These are phyloP conservation scores for Arremon brunneinucha DNA, from an alignment of 2,797 vertebrate species.

Conservation along the genomic window DNA sequence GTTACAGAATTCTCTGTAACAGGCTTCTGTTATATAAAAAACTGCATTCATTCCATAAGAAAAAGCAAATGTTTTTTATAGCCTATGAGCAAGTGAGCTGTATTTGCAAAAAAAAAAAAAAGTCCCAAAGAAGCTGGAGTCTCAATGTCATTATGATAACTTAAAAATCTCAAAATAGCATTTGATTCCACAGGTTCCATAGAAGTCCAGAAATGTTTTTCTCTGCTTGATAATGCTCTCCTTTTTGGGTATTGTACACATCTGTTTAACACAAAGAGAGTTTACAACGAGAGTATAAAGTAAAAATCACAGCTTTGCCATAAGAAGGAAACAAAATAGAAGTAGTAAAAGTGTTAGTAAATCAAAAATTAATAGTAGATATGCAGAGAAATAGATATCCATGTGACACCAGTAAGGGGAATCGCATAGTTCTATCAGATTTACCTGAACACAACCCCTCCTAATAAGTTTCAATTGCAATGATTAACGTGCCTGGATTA, in stretches of 20 bases:
- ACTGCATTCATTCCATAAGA: background rate
- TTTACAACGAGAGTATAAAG: background rate
- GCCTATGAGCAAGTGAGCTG: background rate
- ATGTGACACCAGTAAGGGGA: background rate
- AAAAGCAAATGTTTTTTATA: background rate
- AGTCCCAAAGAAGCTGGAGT: background rate
- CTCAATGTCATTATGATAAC: background rate
- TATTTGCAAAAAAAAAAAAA: background rate
- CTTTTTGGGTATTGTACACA: background rate
- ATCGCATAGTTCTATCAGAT: background rate
- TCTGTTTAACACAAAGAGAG: background rate
- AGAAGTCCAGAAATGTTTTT: background rate
- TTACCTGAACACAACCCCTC: conserved; percentile 6
- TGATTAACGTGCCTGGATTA: background rate
- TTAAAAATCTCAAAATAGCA: background rate
- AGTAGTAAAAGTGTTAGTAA: background rate
- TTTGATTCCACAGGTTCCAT: background rate
- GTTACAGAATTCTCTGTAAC: background rate
- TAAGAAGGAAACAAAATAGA: background rate
- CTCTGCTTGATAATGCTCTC: background rate
- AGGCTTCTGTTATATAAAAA: background rate
- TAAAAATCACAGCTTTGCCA: background rate
- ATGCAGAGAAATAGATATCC: background rate
- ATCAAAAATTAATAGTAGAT: background rate
- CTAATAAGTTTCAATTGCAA: background rate